A percentile compares a stretch with the other conserved stretches of the same genome.
These are phyloP conservation scores for Hirtodrosophila confusa DNA, from an alignment of 2,888 invertebrate species.

Conservation along the genomic window DNA sequence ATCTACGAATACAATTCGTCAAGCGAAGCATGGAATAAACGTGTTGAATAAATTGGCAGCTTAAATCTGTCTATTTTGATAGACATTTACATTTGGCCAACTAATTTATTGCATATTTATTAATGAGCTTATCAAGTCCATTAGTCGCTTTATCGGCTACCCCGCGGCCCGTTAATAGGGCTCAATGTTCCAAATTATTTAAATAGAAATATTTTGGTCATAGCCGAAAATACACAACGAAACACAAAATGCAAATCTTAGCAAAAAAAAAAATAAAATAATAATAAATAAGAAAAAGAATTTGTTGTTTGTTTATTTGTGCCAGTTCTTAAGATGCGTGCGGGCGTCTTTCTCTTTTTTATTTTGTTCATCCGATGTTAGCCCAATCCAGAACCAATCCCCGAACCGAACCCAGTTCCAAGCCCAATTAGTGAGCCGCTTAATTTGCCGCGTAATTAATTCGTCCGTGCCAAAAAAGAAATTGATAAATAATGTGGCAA, in stretches of 20 bases:
- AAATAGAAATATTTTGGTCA: not conserved
- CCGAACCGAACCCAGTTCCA: conserved; percentile 25
- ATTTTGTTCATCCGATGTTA: conserved; percentile 12
- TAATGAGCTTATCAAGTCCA: conserved; percentile 49
- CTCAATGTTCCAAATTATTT: conserved; percentile 9
- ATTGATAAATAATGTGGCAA: conserved; percentile 40
- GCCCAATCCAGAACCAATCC: conserved; percentile 44
- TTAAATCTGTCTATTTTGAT: conserved; percentile 40
- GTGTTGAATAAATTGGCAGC: conserved; percentile 3
- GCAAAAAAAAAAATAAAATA: conserved; percentile 5
- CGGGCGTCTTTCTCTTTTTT: conserved; percentile 51
- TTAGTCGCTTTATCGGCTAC: conserved; percentile 29
- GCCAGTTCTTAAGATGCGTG: conserved; percentile 34
- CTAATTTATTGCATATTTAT: conserved; percentile 43
- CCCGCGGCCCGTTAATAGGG: conserved; percentile 14
- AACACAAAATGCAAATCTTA: conserved; percentile 19
- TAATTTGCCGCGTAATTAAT: conserved; percentile 43
- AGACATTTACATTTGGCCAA: conserved; percentile 35
- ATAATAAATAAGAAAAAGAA: conserved; percentile 2
- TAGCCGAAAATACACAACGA: not conserved
- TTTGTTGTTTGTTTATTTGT: conserved; percentile 22
- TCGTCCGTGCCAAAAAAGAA: conserved; percentile 36
- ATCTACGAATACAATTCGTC: no score
- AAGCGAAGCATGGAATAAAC: no score
- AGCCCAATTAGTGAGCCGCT: conserved; percentile 51